Evolutionary conservation across 2,797 vertebrate species (phyloP).

Genomic region (Taenioides sp.): DNA sequence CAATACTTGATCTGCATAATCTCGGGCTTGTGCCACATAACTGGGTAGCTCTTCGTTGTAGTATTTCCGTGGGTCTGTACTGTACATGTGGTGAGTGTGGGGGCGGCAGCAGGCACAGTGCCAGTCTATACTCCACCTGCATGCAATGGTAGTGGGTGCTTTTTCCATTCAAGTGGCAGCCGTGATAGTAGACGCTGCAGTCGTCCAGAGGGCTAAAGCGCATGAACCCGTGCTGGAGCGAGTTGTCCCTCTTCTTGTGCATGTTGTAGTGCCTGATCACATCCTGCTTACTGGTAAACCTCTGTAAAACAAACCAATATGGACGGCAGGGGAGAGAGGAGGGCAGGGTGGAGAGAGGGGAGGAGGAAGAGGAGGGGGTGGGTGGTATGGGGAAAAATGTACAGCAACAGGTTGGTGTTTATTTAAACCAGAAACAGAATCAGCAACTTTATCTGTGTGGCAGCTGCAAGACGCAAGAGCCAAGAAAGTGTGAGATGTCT

Average conservation of each 20-base stretch:
- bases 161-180: conserved; percentile 99
- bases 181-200: conserved; percentile 98
- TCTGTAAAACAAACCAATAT: conserved; percentile 77
- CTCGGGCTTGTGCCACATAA: background rate
- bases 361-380: background rate
- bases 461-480: conserved; percentile 76
- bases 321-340: background rate
- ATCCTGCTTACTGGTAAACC: conserved; percentile 99
- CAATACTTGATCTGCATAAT: background rate
- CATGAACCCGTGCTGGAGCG: conserved; percentile 99
- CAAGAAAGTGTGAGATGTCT: conserved; percentile 61
- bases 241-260: conserved; percentile 99
- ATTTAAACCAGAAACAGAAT: conserved; percentile 74
- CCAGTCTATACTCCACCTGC: conserved; percentile 84
- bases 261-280: conserved; percentile 99
- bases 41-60: background rate
- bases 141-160: conserved; percentile 99
- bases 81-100: conserved; percentile 34
- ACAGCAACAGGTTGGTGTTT: conserved; percentile 77
- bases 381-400: conserved; percentile 44
- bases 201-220: conserved; percentile 99
- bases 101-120: conserved; percentile 24
- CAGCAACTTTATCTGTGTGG: conserved; percentile 78
- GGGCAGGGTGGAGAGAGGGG: conserved; percentile 7
- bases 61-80: conserved; percentile 1